Base-by-base conservation (phyloP, 2,113 vertebrate species). In the Leiothrix lutea region DNA sequence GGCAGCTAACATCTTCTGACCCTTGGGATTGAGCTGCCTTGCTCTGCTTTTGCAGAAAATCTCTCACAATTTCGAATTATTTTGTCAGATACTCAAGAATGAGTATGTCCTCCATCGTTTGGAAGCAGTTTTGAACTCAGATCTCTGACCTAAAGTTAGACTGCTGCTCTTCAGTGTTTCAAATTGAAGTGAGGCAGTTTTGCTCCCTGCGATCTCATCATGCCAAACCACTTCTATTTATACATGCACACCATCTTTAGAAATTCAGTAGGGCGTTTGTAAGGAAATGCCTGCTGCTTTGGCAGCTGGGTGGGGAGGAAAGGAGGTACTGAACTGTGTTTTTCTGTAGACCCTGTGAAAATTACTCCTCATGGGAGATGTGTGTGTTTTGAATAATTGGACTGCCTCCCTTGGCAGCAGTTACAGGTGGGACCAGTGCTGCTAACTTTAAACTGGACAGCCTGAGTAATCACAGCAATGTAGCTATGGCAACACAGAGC, bases 281-380 rank as follows among this genome's bases (percentile, higher is more conserved):
- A 90, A 95, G 96, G 96, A 97, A 96, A 93, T 90, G 92, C 80
- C 79, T 94, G 64, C 81, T 95, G 67, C 71, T 93, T 82, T 80
- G 71, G 81, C 58, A 75, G 45, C 73, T 95, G 95, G 93, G 84
- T 94, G 91, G 93, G 67, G 82, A 96, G 92, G 94, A 95, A 95
- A 95, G 90, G 93, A 93, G 92, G 81, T 72, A 65, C 81, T 62
- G 62, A 83, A 10, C 58, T 58, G 36, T 77, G 54, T 50, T 65
- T 90, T 96, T 93, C 85, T 90, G 71, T 40, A 86, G 94, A 40
- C 69, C 60, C 20, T 3, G 25, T 78, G 67, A 56, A 91, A 90
- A 95, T 80, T 36, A n/a, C 14, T 78, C 19, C 54, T 83, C 4
- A 29, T 75, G 67, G 58, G 79, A 86, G 85, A 80, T 62, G 66